A percentile compares a stretch with the other conserved stretches of the same genome.
Evolutionary conservation across 2,797 vertebrate species (phyloP).

Genomic region (Lagorchestes hirsutus): DNA sequence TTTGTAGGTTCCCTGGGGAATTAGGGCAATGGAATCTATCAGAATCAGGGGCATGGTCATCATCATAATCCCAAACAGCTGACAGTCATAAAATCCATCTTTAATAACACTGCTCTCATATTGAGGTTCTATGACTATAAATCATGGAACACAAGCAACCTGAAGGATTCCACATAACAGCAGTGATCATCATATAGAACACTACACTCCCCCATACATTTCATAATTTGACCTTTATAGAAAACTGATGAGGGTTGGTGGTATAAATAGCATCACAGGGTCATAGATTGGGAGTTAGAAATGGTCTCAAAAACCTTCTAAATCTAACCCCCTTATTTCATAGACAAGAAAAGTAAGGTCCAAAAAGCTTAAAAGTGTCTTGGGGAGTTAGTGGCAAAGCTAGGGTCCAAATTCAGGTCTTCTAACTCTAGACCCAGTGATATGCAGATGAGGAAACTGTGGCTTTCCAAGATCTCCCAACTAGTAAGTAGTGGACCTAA

Average conservation of each 20-base stretch:
- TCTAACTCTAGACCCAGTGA: neutral
- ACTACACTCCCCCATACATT: neutral
- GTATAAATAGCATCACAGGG: neutral
- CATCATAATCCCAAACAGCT: neutral
- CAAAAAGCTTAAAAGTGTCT: neutral
- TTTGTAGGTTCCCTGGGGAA: neutral
- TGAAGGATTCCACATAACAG: neutral
- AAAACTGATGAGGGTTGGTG: neutral
- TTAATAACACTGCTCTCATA: neutral
- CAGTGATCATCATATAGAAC: neutral
- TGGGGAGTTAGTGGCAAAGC: neutral
- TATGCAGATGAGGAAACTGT: neutral
- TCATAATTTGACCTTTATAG: neutral
- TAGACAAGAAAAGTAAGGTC: neutral
- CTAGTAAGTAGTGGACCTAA: neutral
- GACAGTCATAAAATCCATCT: neutral
- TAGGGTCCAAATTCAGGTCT: neutral
- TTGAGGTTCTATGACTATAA: neutral
- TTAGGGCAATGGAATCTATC: neutral
- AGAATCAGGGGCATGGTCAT: neutral
- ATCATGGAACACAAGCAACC: neutral
- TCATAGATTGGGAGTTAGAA: neutral
- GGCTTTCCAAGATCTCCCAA: neutral
- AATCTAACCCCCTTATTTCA: neutral
- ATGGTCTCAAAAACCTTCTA: neutral